A percentile compares a stretch with the other conserved stretches of the same genome.
phyloP scores from a whole-genome alignment of 2,888 invertebrate genomes.

The Deilephila elpenor region DNA sequence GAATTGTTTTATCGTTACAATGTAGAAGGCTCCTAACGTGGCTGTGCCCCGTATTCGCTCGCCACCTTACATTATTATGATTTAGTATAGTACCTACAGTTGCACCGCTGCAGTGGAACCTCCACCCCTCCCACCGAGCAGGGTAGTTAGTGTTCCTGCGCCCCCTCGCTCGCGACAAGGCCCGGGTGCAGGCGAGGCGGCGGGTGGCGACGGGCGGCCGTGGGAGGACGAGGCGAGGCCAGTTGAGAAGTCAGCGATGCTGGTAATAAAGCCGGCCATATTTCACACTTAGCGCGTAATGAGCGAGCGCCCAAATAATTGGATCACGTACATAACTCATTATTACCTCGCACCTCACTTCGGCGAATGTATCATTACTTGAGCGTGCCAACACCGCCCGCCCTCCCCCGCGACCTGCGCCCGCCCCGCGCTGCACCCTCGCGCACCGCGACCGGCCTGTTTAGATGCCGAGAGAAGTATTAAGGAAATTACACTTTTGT shows the following conservation, averaged over 20 bases:
- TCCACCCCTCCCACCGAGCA: slow-evolving; percentile 34
- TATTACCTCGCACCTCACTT: slow-evolving; percentile 83
- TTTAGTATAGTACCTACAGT: slow-evolving; percentile 69
- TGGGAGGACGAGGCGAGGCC: slow-evolving; percentile 32
- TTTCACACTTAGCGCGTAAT: slow-evolving; percentile 86
- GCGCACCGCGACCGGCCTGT: neutral
- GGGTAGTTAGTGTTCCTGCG: slow-evolving; percentile 13
- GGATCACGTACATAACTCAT: slow-evolving; percentile 86
- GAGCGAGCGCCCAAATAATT: slow-evolving; percentile 85
- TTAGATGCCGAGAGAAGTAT: neutral
- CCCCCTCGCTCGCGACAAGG: slow-evolving; percentile 31
- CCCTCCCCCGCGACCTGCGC: slow-evolving; percentile 31
- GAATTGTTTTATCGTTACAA: neutral
- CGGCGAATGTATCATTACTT: slow-evolving; percentile 82
- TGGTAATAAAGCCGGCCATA: slow-evolving; percentile 83
- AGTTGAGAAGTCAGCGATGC: slow-evolving; percentile 68
- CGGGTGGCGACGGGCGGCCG: slow-evolving; percentile 24
- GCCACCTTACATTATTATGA: slow-evolving; percentile 80
- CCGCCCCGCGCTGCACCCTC: neutral
- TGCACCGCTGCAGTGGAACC: slow-evolving; percentile 68
- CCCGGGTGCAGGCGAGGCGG: slow-evolving; percentile 27
- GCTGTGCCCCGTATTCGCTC: neutral
- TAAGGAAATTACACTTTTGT: slow-evolving; percentile 7
- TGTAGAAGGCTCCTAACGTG: neutral
- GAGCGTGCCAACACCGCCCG: slow-evolving; percentile 40